A percentile compares a stretch with the other conserved stretches of the same genome.
Evolutionary conservation across 2,888 invertebrate species (phyloP).

Genomic region (Stenolophus ochropezus): DNA sequence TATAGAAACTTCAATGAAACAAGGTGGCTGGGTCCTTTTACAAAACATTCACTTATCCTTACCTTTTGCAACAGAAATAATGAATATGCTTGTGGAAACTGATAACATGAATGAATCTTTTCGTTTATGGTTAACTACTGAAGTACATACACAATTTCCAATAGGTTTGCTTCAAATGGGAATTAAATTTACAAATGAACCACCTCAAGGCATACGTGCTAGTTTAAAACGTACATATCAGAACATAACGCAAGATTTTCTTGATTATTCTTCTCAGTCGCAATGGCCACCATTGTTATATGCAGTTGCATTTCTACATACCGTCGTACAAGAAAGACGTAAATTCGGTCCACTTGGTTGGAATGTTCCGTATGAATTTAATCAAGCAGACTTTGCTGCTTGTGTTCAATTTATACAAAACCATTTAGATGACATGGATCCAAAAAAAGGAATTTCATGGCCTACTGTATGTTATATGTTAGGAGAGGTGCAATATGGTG

Average conservation of each 20-base stretch:
- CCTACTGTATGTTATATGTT: slow-evolving; percentile 98
- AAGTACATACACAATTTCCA: slow-evolving; percentile 94
- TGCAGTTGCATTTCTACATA: slow-evolving; percentile 95
- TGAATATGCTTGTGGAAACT: slow-evolving; percentile 91
- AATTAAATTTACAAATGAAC: slow-evolving; percentile 98
- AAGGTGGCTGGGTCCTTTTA: slow-evolving; percentile 94
- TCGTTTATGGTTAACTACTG: slow-evolving; percentile 93
- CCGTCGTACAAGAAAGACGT: slow-evolving; percentile 94
- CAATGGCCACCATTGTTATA: slow-evolving; percentile 97
- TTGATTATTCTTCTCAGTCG: slow-evolving; percentile 92
- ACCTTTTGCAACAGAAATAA: slow-evolving; percentile 93
- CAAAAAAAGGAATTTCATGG: slow-evolving; percentile 98
- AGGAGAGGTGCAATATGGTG: slow-evolving; percentile 89
- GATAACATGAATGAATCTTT: slow-evolving; percentile 89
- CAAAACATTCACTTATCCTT: slow-evolving; percentile 98
- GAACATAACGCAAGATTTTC: slow-evolving; percentile 89
- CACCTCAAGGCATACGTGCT: slow-evolving; percentile 95
- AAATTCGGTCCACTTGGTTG: slow-evolving; percentile 98
- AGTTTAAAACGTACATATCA: slow-evolving; percentile 96
- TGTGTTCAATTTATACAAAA: slow-evolving; percentile 97
- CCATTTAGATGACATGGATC: slow-evolving; percentile 97
- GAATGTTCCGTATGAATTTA: slow-evolving; percentile 98
- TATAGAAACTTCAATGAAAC: slow-evolving; percentile 71
- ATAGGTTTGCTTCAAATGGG: slow-evolving; percentile 92
- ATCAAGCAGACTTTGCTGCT: slow-evolving; percentile 96